Evolutionary conservation across 1,140 invertebrate genomes (phyloP).

Genomic region (Chironomus tepperi): DNA sequence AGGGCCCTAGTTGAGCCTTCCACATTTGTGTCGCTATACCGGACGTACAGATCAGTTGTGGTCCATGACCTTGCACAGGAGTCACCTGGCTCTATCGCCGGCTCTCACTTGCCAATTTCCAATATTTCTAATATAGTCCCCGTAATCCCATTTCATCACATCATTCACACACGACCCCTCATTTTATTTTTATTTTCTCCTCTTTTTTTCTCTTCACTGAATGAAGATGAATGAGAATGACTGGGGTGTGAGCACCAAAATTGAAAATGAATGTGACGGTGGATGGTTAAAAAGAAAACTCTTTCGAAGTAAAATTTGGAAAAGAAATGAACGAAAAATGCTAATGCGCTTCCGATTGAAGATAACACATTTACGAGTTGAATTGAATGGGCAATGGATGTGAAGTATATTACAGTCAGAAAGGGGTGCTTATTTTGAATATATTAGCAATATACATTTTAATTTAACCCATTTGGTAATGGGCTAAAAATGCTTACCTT

Average conservation of each 20-base stretch:
- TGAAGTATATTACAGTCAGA: neutral
- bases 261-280: neutral
- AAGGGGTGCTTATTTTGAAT: constrained; percentile 17
- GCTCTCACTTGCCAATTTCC: no score
- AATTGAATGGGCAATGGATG: neutral
- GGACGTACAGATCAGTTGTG: no score
- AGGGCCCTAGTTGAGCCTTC: no score
- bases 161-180: no score
- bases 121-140: no score
- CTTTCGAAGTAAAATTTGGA: neutral
- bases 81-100: no score
- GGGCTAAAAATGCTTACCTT: constrained; percentile 6
- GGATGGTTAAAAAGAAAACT: neutral
- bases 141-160: no score
- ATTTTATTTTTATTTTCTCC: neutral
- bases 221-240: neutral
- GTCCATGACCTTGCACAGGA: no score
- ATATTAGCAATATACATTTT: constrained; percentile 23
- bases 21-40: no score
- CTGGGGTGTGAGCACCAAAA: neutral
- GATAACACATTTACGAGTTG: neutral
- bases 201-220: neutral
- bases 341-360: constrained; percentile 12
- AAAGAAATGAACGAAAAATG: neutral
- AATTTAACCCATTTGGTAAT: constrained; percentile 16